A percentile compares a stretch with the other conserved stretches of the same genome.
These are phyloP conservation scores for Anguilla pacifica DNA, from an alignment of 2,797 vertebrate species.

Conservation along the genomic window DNA sequence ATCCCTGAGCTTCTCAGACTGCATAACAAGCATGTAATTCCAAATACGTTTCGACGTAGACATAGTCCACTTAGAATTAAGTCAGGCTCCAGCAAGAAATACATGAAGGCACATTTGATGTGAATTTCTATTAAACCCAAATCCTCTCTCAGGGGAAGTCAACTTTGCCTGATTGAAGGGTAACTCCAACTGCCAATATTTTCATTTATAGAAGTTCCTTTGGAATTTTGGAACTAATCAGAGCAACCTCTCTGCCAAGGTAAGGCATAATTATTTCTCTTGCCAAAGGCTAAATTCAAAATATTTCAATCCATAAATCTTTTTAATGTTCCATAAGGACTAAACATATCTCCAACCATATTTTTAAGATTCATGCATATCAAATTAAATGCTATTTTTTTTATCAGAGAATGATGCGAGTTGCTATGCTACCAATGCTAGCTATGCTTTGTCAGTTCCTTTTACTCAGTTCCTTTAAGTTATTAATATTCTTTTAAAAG, in stretches of 20 bases:
- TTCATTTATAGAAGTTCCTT: slow-evolving; percentile 17
- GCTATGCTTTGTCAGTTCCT: no score
- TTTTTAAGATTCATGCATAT: background rate
- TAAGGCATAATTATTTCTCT: slow-evolving; percentile 17
- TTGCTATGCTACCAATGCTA: no score
- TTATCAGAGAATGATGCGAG: no score
- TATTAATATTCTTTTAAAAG: no score
- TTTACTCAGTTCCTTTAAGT: no score
- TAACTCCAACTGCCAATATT: slow-evolving; percentile 5
- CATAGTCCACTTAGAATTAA: background rate
- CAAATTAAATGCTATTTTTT: no score
- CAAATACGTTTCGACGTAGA: background rate
- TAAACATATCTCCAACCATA: background rate
- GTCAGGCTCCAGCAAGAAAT: background rate
- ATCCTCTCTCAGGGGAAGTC: background rate
- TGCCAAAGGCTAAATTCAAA: background rate
- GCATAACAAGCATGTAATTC: background rate
- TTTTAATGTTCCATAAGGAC: background rate
- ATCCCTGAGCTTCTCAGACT: background rate
- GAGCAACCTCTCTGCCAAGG: slow-evolving; percentile 14
- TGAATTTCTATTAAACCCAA: background rate
- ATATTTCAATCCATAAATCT: background rate
- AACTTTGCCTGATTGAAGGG: background rate
- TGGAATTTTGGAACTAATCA: slow-evolving; percentile 22
- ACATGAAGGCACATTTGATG: background rate